Evolutionary conservation across 2,888 invertebrate genomes (phyloP), one percentile per base, ranked within the genome.

Genomic region (Orchestes rusci): DNA sequence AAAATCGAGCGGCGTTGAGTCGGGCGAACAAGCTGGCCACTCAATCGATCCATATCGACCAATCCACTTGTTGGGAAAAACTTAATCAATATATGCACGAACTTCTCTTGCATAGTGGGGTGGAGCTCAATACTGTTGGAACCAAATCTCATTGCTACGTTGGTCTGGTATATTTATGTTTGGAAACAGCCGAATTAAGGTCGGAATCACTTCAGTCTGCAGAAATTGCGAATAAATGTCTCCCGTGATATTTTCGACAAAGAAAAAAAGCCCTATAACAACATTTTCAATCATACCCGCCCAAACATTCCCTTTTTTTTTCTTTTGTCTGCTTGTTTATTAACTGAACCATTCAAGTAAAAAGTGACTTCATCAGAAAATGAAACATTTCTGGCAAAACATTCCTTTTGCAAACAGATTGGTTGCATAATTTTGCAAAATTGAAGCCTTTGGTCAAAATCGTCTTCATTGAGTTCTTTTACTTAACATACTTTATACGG

Each of bases 381-480:
- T 38, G 39, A 23, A 38, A n/a, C n/a, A 37, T 42, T 42, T 20
- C 20, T 18, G 12, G 20, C 18, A 35, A 35, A 19, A 8, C 35
- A 3, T 1, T 35, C 41, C 16, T 34, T 45, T 12, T 39, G 16
- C 17, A 7, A 29, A 12, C 15, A n/a, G n/a, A n/a, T n/a, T n/a
- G n/a, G n/a, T n/a, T n/a, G n/a, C n/a, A 43, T 12, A 28, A 37
- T 13, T 32, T 44, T 39, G 20, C 39, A 44, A 44, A 39, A 44
- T 15, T 44, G 28, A n/a, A 33, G 5, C 31, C 38, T 38, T 38
- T n/a, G n/a, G n/a, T n/a, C n/a, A n/a, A n/a, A n/a, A n/a, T n/a
- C n/a, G n/a, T n/a, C n/a, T n/a, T n/a, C 38, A 20, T 38, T 29
- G 17, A 38, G 29, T 15, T 38, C 29, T 12, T 38, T 17, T n/a